Evolutionary conservation across 2,797 vertebrate genomes (phyloP), one percentile per base, ranked within the genome.

Genomic region (Todus mexicanus): DNA sequence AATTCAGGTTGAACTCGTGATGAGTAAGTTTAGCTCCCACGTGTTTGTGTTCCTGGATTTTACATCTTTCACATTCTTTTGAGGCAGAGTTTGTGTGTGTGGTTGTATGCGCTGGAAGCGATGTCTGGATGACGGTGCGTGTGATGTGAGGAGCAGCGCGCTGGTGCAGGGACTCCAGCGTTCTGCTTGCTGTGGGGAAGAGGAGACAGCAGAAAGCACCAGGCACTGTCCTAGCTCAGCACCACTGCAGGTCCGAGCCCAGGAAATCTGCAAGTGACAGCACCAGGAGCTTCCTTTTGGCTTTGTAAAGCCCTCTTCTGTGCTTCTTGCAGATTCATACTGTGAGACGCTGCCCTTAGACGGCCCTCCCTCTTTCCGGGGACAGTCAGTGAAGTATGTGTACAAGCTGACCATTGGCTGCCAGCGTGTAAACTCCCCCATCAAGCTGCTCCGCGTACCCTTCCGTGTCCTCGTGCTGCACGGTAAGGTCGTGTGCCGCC

Each of bases 321-420:
- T 31, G 15, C 78, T 47, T 33, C 9, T 87, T 93, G 77, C 97
- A 99, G 99, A 99, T 96, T 98, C 98, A 0, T 99, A 99, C 97
- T 98, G 98, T 38, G 99, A 99, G 94, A 97, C 98, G 0, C 98
- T 99, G 56, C 99, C 99, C 2, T 90, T 98, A 5, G 98, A 99
- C 0, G 99, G 98, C 21, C 99, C 99, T 13, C 99, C 99, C 11
- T 99, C 99, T 71, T 99, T 99, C 94, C 98, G 99, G 16, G 99
- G 99, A 10, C 99, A 99, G 97, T 98, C 99, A 0, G 99, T 99
- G 87, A 99, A 99, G 95, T 99, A 99, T 0, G 99, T 99, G 89
- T 99, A 99, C 98, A 99, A 99, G 96, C 96, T 99, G 96, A 99
- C 99, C 57, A 98, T 99, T 7, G 99, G 99, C 97, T 99, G 99